phyloP scores from a whole-genome alignment of 2,797 vertebrate species.

The Staurois parvus region DNA sequence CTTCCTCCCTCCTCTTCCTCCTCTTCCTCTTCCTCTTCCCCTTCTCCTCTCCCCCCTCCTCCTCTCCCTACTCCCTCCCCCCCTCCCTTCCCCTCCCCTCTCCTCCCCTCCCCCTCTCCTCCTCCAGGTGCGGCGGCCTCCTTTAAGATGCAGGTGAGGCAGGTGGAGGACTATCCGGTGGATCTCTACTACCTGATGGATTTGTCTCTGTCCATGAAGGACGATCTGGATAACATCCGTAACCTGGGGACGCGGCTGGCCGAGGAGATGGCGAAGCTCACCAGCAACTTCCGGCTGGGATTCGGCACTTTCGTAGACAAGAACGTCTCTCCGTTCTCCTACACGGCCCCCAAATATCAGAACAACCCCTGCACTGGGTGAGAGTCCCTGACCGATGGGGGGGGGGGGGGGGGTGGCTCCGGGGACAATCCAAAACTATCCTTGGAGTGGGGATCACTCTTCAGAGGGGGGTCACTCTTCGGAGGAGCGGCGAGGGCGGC shows the following conservation, averaged over 20 bases:
- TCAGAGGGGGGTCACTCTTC: no score
- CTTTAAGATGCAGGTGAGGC: slow-evolving; percentile 91
- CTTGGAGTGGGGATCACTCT: no score
- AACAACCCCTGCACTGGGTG: slow-evolving; percentile 96
- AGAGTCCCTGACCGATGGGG: slow-evolving; percentile 61
- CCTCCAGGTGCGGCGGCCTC: slow-evolving; percentile 83
- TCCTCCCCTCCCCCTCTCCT: no score
- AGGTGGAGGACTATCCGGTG: slow-evolving; percentile 97
- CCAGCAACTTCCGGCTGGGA: slow-evolving; percentile 96
- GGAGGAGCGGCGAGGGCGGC: no score
- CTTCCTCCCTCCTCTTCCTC: no score
- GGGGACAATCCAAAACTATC: no score
- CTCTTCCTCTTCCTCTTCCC: no score
- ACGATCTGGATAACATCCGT: slow-evolving; percentile 92
- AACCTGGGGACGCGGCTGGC: slow-evolving; percentile 93
- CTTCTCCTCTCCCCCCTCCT: no score
- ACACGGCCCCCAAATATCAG: slow-evolving; percentile 90
- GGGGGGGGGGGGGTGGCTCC: no score
- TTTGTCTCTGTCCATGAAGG: slow-evolving; percentile 97
- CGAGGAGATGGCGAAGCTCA: slow-evolving; percentile 94
- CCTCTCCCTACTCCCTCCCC: no score
- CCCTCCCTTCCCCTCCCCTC: no score
- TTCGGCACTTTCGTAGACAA: slow-evolving; percentile 98
- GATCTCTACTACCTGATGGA: slow-evolving; percentile 99
- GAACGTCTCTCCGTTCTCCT: slow-evolving; percentile 95